A percentile compares a stretch with the other conserved stretches of the same genome.
These are phyloP conservation scores for Tenualosa ilisha DNA, from an alignment of 2,797 vertebrate genomes.

Conservation along the genomic window DNA sequence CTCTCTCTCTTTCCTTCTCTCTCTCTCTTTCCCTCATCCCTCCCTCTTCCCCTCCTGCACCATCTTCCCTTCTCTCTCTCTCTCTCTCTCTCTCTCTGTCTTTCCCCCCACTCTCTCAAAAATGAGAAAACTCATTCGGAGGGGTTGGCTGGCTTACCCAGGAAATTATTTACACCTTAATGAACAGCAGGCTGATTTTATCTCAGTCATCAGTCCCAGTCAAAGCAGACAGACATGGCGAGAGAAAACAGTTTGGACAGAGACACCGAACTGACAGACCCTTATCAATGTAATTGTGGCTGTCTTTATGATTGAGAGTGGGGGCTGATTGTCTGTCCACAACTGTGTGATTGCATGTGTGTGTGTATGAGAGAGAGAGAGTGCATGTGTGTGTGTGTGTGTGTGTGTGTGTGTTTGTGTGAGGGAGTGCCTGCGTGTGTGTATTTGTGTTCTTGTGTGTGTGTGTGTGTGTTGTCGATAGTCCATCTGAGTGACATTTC, in stretches of 20 bases:
- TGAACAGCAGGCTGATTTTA: conserved; percentile 56
- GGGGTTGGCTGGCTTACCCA: conserved; percentile 55
- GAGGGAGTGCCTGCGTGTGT: conserved; percentile 31
- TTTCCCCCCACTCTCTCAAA: background rate
- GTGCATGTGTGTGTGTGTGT: conserved; percentile 20
- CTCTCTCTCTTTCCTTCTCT: conserved; percentile 13
- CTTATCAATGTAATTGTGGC: conserved; percentile 8
- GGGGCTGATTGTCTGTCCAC: conserved; percentile 7
- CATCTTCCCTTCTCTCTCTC: conserved; percentile 1
- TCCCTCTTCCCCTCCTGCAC: conserved; percentile 17
- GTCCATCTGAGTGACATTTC: conserved; percentile 39
- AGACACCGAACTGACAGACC: background rate
- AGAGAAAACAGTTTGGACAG: conserved; percentile 18
- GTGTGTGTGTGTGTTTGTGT: background rate
- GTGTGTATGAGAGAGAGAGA: background rate
- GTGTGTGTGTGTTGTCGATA: background rate
- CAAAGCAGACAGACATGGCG: background rate
- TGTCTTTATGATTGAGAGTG: conserved; percentile 24
- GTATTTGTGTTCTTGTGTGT: conserved; percentile 31
- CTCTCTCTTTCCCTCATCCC: background rate
- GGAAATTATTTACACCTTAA: conserved; percentile 72
- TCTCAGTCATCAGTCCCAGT: conserved; percentile 37
- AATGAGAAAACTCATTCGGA: conserved; percentile 53
- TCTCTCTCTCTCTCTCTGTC: background rate
- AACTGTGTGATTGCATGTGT: background rate